Conservation (phyloP, 2,113 vertebrate genomes). For the Malurus alboscapulatus region DNA sequence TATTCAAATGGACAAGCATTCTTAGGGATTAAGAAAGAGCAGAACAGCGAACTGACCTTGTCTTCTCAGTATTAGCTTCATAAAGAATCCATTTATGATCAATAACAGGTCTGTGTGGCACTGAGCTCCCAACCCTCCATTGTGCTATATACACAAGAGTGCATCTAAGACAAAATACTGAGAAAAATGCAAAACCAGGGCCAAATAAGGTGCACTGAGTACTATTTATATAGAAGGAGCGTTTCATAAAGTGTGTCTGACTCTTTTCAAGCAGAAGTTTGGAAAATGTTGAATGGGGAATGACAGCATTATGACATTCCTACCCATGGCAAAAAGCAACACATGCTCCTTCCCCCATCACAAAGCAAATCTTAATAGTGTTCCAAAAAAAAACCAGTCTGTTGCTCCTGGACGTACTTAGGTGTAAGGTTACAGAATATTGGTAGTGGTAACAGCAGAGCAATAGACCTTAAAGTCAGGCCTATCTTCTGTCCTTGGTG, state of each 20-base stretch:
- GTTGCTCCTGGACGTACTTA: not conserved
- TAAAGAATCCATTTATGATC: not conserved
- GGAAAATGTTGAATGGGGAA: not conserved
- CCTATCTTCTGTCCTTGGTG: too few species aligned
- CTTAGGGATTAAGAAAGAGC: not conserved
- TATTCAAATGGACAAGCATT: not conserved
- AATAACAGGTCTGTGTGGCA: not conserved
- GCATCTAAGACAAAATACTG: not conserved
- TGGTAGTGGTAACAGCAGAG: too few species aligned
- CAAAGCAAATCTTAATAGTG: not conserved
- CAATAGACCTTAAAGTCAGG: too few species aligned
- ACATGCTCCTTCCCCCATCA: not conserved
- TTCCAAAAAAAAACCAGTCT: not conserved
- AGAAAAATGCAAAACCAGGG: not conserved
- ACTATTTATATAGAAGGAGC: not conserved
- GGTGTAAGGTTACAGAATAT: too few species aligned
- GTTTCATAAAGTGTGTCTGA: not conserved
- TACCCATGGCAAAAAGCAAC: not conserved
- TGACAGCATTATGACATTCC: not conserved
- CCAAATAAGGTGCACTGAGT: not conserved
- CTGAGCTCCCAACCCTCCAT: not conserved
- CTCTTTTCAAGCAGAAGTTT: not conserved
- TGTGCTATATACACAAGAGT: rapidly evolving
- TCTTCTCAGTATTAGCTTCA: not conserved
- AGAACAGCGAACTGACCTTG: not conserved